Percentiles rank a stretch among this genome's conserved stretches.
Evolutionary conservation across 1,140 invertebrate genomes (phyloP).

Genomic region (Akabosia matsudoensis): DNA sequence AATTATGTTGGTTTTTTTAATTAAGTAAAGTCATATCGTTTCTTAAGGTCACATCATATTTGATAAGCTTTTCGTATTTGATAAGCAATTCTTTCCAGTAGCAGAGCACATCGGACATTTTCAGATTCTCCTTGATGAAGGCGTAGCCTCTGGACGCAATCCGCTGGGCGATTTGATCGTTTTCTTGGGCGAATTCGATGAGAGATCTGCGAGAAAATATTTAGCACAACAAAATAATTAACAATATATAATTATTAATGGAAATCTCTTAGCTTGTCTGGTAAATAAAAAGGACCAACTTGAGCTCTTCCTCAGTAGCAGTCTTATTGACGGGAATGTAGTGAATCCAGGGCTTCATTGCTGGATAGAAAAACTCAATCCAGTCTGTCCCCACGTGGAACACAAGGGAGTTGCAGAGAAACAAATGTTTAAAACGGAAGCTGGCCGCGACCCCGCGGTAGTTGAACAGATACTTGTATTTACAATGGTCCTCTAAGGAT

Average conservation of each 20-base stretch:
- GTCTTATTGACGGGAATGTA: conserved; percentile 81
- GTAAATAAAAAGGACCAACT: conserved; percentile 50
- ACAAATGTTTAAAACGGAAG: conserved; percentile 94
- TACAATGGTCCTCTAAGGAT: conserved; percentile 85
- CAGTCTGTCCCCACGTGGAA: conserved; percentile 94
- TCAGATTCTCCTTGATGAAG: conserved; percentile 80
- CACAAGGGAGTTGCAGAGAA: conserved; percentile 89
- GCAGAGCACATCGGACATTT: conserved; percentile 72
- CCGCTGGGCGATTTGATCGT: conserved; percentile 70
- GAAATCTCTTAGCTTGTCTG: too few relatives aligned
- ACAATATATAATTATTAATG: too few relatives aligned
- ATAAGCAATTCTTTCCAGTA: conserved; percentile 83
- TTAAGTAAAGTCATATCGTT: conserved; percentile 10
- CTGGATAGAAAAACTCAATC: conserved; percentile 92
- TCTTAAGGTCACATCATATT: conserved; percentile 56
- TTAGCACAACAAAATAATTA: conserved; percentile 23
- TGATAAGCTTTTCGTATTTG: conserved; percentile 72
- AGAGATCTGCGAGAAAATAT: conserved; percentile 60
- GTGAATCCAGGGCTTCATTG: conserved; percentile 91
- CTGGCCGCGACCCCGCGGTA: conserved; percentile 94
- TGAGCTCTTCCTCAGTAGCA: conserved; percentile 64
- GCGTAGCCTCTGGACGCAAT: conserved; percentile 79
- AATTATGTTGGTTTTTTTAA: conserved; percentile 11
- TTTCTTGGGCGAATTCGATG: conserved; percentile 70
- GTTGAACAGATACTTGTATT: conserved; percentile 93